Percentiles rank a stretch among this genome's conserved stretches.
These are phyloP conservation scores for Exocentrus adspersus DNA, from an alignment of 2,888 invertebrate species.

Conservation along the genomic window DNA sequence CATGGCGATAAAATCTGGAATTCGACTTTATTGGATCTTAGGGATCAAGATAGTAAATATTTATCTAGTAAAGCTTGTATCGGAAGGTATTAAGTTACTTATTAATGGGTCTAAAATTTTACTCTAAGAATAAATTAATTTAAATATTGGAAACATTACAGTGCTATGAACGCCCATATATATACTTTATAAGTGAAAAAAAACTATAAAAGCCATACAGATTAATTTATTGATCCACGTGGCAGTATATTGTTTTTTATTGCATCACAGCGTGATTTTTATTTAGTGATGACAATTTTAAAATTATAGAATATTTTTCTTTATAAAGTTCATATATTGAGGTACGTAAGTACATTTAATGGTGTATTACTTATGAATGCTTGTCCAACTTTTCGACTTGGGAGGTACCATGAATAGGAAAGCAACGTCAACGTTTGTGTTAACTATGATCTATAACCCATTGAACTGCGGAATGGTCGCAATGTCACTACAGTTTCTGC, in stretches of 20 bases:
- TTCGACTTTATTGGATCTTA: background rate
- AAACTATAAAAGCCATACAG: too few relatives aligned
- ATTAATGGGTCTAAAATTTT: background rate
- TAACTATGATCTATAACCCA: constrained; percentile 19
- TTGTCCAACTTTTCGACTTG: background rate
- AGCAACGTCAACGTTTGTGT: constrained; percentile 7
- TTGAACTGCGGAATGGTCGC: constrained; percentile 12
- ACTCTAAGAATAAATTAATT: background rate
- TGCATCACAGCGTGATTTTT: too few relatives aligned
- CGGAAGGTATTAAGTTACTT: background rate
- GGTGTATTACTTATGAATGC: background rate
- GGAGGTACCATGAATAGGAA: background rate
- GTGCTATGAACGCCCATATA: too few relatives aligned
- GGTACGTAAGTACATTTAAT: too few relatives aligned
- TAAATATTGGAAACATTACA: background rate
- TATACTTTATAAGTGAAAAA: too few relatives aligned
- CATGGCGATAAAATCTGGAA: background rate
- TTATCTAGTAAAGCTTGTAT: background rate
- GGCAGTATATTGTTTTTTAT: too few relatives aligned
- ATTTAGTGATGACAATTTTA: too few relatives aligned
- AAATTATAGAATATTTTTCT: too few relatives aligned
- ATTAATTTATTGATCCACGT: too few relatives aligned
- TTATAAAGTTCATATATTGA: too few relatives aligned
- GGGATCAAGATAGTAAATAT: background rate
- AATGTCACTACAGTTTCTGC: constrained; percentile 7